Evolutionary conservation across 2,797 vertebrate genomes (phyloP).

Genomic region (Ataeniobius toweri): DNA sequence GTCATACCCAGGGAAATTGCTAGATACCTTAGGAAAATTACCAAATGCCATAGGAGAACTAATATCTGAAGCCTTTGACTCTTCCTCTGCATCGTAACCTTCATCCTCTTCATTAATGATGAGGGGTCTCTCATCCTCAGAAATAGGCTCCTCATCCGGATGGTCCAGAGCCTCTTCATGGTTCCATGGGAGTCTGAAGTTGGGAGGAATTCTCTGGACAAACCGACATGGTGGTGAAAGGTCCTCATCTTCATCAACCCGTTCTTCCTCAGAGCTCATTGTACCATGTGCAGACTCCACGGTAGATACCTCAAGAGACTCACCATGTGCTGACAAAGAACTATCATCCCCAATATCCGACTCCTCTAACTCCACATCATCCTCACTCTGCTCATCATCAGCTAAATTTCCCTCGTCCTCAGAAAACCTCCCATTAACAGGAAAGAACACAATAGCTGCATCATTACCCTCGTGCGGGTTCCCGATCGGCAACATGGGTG

Average conservation of each 20-base stretch:
- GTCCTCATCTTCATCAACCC: background rate
- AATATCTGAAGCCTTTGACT: no score
- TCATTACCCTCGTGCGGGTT: background rate
- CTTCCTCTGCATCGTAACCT: no score
- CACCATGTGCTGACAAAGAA: background rate
- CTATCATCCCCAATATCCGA: background rate
- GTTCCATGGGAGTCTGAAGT: background rate
- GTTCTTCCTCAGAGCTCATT: background rate
- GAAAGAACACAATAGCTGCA: background rate
- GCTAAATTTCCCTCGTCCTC: no score
- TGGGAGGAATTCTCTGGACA: background rate
- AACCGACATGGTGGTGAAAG: background rate
- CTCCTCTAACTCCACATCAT: background rate
- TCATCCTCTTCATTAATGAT: no score
- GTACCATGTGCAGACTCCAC: background rate
- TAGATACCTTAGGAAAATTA: no score
- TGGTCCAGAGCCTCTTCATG: background rate
- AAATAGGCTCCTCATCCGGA: no score
- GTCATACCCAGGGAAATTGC: no score
- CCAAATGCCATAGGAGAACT: no score
- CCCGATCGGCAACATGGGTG: background rate
- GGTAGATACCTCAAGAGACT: background rate
- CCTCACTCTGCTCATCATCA: background rate
- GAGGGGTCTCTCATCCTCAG: no score
- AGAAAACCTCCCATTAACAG: background rate